Conservation (phyloP, 1,140 invertebrate species). For the Papilio polytes region DNA sequence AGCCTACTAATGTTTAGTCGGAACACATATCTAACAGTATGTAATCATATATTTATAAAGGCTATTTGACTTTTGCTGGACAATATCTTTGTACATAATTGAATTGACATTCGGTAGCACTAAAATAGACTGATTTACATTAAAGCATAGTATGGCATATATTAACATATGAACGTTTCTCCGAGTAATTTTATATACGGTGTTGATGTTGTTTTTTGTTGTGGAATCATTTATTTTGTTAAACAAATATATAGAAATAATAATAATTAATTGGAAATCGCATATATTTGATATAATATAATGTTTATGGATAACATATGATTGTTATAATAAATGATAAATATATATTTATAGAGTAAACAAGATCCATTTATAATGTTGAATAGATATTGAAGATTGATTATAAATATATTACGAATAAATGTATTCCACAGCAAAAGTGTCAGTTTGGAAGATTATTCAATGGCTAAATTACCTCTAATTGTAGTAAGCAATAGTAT, state of each 20-base stretch:
- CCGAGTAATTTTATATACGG: neutral
- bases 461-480: conserved; percentile 34
- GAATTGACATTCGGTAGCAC: conserved; percentile 39
- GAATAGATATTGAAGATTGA: neutral
- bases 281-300: no score
- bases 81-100: conserved; percentile 30
- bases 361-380: neutral
- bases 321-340: neutral
- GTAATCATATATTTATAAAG: conserved; percentile 31
- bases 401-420: neutral
- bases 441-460: neutral
- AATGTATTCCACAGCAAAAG: conserved; percentile 1
- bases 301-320: neutral
- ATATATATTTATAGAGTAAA: neutral
- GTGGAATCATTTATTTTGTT: neutral
- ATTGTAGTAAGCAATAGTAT: conserved; percentile 38
- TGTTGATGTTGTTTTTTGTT: neutral
- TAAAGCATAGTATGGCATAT: conserved; percentile 26
- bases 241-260: no score
- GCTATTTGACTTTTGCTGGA: conserved; percentile 19
- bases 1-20: conserved; percentile 15
- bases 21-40: conserved; percentile 39
- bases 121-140: conserved; percentile 40
- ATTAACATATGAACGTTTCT: conserved; percentile 18
- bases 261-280: no score